A percentile compares a stretch with the other conserved stretches of the same genome.
These are phyloP conservation scores for Scalopus aquaticus DNA, from an alignment of 2,113 vertebrate species.

Conservation along the genomic window DNA sequence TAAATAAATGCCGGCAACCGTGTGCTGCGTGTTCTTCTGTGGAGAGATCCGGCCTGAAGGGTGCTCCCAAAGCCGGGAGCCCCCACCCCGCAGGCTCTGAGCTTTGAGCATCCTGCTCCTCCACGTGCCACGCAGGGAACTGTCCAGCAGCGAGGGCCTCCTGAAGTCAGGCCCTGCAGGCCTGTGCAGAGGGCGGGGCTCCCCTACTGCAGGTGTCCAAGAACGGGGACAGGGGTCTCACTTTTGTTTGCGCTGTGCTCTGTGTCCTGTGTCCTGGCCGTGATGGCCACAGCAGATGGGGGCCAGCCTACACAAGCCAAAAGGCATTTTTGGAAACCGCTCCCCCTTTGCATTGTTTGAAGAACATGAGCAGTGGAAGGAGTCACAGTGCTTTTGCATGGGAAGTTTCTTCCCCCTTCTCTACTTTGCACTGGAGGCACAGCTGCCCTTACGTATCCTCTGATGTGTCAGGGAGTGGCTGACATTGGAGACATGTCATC, in stretches of 20 bases:
- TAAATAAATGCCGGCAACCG: neutral
- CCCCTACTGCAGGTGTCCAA: conserved; percentile 24
- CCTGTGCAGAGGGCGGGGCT: neutral
- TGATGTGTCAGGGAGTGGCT: neutral
- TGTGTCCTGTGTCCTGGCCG: too few relatives aligned
- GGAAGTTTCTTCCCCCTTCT: neutral
- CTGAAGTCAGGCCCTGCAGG: conserved; percentile 6
- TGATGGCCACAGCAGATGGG: neutral
- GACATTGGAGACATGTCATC: neutral
- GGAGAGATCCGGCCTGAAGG: too few relatives aligned
- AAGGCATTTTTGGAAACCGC: neutral
- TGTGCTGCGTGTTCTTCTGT: neutral
- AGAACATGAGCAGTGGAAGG: neutral
- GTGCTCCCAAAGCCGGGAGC: neutral
- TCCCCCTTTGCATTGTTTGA: neutral
- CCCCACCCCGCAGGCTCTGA: too few relatives aligned
- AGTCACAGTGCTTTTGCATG: neutral
- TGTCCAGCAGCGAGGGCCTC: conserved; percentile 71
- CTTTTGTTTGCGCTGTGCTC: neutral
- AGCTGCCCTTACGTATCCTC: neutral
- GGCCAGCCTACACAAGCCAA: neutral
- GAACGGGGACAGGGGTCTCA: neutral
- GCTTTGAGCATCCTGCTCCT: neutral
- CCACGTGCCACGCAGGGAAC: neutral
- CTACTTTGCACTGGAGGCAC: neutral